Evolutionary conservation across 1,140 invertebrate genomes (phyloP).

Genomic region (Megathymus violae): DNA sequence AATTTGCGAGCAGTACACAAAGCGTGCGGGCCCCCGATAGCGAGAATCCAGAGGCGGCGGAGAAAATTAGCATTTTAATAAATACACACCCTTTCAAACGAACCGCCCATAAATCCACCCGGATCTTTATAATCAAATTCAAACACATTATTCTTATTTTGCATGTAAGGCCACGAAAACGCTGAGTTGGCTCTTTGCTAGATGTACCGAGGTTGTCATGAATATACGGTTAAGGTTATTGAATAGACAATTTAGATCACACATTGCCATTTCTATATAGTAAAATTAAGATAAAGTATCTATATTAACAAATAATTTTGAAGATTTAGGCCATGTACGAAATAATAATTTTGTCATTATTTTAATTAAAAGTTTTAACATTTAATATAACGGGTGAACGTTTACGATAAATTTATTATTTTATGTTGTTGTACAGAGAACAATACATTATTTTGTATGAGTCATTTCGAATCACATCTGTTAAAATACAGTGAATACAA

Average conservation of each 20-base stretch:
- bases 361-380: no score
- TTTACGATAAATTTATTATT: no score
- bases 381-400: no score
- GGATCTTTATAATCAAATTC: slow-evolving; percentile 83
- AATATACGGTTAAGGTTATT: background rate
- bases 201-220: background rate
- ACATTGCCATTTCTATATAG: no score
- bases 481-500: no score
- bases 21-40: slow-evolving; percentile 77
- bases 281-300: no score
- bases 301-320: no score
- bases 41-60: slow-evolving; percentile 74
- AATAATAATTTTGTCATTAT: no score
- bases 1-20: slow-evolving; percentile 79
- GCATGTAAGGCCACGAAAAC: slow-evolving; percentile 58
- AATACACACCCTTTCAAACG: slow-evolving; percentile 82
- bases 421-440: no score
- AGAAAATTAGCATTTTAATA: slow-evolving; percentile 84
- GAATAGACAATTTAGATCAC: background rate
- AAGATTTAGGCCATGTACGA: no score
- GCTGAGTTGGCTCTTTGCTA: slow-evolving; percentile 40
- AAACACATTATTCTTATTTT: slow-evolving; percentile 80
- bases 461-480: no score
- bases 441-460: no score
- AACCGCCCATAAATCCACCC: slow-evolving; percentile 73